Conservation (phyloP, 2,113 vertebrate genomes). For the Pleuronectes platessa region DNA sequence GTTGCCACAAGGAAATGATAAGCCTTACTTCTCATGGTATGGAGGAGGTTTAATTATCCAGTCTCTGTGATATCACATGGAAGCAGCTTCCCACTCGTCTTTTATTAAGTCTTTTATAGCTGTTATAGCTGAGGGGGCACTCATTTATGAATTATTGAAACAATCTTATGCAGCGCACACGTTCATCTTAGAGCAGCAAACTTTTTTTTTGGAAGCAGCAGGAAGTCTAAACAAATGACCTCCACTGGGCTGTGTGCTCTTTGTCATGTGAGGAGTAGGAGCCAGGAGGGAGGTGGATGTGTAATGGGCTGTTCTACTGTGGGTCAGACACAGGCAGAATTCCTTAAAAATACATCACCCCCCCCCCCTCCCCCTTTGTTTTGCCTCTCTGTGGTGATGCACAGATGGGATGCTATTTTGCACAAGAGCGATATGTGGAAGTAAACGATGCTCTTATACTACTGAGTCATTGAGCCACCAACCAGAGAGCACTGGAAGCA, state of each 20-base stretch:
- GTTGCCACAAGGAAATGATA: conserved; percentile 71
- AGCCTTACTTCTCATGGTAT: conserved; percentile 69
- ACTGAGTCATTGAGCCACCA: conserved; percentile 8
- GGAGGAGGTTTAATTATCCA: conserved; percentile 76
- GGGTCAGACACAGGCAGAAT: conserved; percentile 46
- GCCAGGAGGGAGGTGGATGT: conserved; percentile 29
- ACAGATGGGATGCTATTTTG: conserved; percentile 63
- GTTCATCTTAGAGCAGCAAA: conserved; percentile 51
- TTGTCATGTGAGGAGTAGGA: conserved; percentile 45
- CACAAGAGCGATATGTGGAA: conserved; percentile 42
- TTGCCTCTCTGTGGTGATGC: conserved; percentile 38
- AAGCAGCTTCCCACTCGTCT: conserved; percentile 73
- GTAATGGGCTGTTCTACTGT: conserved; percentile 38
- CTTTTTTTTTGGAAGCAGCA: conserved; percentile 24
- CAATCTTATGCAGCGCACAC: conserved; percentile 52
- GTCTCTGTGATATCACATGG: conserved; percentile 74
- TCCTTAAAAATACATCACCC: conserved; percentile 50
- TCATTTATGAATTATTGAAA: conserved; percentile 74
- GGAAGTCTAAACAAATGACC: conserved; percentile 50
- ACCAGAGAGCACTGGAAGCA: conserved; percentile 4
- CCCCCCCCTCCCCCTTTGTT: conserved; percentile 27
- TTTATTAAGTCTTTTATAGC: conserved; percentile 75
- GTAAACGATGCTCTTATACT: conserved; percentile 27
- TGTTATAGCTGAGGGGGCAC: conserved; percentile 63
- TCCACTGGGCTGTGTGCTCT: conserved; percentile 38